Evolutionary conservation across 2,113 vertebrate species (phyloP), one percentile per base, ranked within the genome.

Genomic region (Talpa occidentalis): DNA sequence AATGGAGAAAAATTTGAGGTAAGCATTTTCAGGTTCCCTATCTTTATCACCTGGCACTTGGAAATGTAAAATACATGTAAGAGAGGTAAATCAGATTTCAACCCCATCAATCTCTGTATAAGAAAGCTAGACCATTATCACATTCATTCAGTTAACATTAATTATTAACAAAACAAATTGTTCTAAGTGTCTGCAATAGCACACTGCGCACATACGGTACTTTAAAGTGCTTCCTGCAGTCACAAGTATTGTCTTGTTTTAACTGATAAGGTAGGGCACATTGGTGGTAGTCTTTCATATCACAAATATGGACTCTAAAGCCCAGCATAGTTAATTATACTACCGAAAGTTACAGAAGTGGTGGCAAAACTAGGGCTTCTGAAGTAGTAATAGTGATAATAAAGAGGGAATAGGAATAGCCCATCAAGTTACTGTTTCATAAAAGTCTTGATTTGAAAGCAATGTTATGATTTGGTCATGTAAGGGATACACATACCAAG

Each of bases 391-490:
- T 30, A 32, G 35, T 62, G 73, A 92, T 84, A 89, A 91, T 94
- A 82, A 66, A 94, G 85, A 91, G 12, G 77, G n/a, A 88, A 70
- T 28, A 95, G 78, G 92, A 97, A 95, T 54, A 85, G 69, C 73
- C 78, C 69, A 91, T 93, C 59, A 91, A 64, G 44, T 66, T 83
- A 95, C 86, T 95, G 93, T 82, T 87, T 96, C 88, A 88, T 94
- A 95, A 94, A 95, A 73, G 82, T 84, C 84, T 88, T 92, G 73
- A 76, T 92, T 94, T 94, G 87, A 91, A 96, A 92, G 74, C n/a
- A 67, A 40, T 90, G 84, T 89, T 89, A 79, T 93, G 74, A 28
- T 54, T 66, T 91, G 37, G 59, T 78, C 21, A 77, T 88, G 44
- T 59, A 56, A 42, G 59, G 11, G 85, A 76, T 59, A 69, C 42